Evolutionary conservation across 1,140 invertebrate species (phyloP).

Genomic region (Orussus abietinus): DNA sequence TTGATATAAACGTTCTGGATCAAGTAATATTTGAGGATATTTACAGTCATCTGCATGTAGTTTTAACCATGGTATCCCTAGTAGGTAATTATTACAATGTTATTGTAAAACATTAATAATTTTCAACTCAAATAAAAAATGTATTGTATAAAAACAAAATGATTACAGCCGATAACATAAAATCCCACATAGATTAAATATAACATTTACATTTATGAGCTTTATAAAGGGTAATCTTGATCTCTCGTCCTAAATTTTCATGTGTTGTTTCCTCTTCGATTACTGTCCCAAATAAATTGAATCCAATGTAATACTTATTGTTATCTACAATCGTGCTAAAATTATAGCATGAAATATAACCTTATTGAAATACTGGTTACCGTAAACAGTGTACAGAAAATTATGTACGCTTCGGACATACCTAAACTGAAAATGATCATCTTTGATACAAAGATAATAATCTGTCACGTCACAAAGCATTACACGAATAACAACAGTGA

Average conservation of each 20-base stretch:
- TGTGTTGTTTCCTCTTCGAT: slow-evolving; percentile 36
- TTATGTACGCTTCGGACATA: slow-evolving; percentile 18
- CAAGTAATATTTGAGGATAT: slow-evolving; percentile 24
- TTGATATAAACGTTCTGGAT: slow-evolving; percentile 30
- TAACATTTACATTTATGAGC: slow-evolving; percentile 36
- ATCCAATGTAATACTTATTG: slow-evolving; percentile 29
- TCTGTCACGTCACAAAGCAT: slow-evolving; percentile 35
- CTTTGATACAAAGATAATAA: slow-evolving; percentile 33
- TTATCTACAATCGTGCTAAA: slow-evolving; percentile 30
- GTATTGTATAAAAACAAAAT: background rate
- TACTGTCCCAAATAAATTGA: slow-evolving; percentile 42
- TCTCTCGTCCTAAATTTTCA: slow-evolving; percentile 36
- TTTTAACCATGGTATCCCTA: slow-evolving; percentile 41
- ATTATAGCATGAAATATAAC: slow-evolving; percentile 18
- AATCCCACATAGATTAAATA: background rate
- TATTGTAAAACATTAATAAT: slow-evolving; percentile 5
- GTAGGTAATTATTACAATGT: slow-evolving; percentile 13
- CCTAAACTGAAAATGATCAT: slow-evolving; percentile 39
- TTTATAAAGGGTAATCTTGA: slow-evolving; percentile 40
- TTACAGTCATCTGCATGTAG: slow-evolving; percentile 27
- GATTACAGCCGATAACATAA: no score
- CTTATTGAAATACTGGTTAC: slow-evolving; percentile 3
- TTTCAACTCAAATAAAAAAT: slow-evolving; percentile 2
- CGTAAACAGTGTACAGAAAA: slow-evolving; percentile 4
- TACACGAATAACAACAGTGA: slow-evolving; percentile 32